Evolutionary conservation across 2,888 invertebrate genomes (phyloP).

Genomic region (Pachycephus smyrnensis): DNA sequence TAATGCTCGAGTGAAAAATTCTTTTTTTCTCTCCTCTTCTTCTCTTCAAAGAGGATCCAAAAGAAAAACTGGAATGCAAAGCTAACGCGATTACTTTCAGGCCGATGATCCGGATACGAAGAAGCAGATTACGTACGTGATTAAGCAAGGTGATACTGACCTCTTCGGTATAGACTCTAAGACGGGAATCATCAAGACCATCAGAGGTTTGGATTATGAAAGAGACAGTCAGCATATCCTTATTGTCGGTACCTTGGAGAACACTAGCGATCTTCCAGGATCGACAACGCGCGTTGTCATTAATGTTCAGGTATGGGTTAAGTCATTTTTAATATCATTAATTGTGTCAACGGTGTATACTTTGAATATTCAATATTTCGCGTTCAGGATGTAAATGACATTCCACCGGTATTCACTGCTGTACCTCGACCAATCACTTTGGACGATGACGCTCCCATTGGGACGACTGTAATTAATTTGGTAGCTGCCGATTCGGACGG

Average conservation of each 20-base stretch:
- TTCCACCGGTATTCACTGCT: slow-evolving; percentile 87
- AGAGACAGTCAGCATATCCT: slow-evolving; percentile 79
- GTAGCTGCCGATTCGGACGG: slow-evolving; percentile 87
- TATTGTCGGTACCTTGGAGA: slow-evolving; percentile 86
- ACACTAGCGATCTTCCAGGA: slow-evolving; percentile 76
- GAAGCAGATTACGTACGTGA: slow-evolving; percentile 85
- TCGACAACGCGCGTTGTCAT: slow-evolving; percentile 82
- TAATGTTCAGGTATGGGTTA: slow-evolving; percentile 73
- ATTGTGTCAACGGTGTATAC: background rate
- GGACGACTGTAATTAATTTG: slow-evolving; percentile 82
- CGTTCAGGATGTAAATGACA: slow-evolving; percentile 85
- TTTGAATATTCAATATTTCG: background rate
- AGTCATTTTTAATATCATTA: background rate
- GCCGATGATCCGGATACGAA: slow-evolving; percentile 86
- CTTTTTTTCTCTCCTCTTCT: slow-evolving; percentile 14
- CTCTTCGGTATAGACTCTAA: slow-evolving; percentile 86
- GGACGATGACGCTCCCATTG: slow-evolving; percentile 86
- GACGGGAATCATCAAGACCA: slow-evolving; percentile 82
- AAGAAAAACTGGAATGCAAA: background rate
- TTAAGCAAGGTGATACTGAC: slow-evolving; percentile 84
- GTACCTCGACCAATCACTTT: slow-evolving; percentile 85
- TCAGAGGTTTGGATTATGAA: slow-evolving; percentile 84
- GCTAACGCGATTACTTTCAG: slow-evolving; percentile 63
- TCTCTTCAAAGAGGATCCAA: background rate
- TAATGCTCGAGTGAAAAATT: background rate